Conservation (phyloP, 2,113 vertebrate genomes). For the Peromyscus californicus region DNA sequence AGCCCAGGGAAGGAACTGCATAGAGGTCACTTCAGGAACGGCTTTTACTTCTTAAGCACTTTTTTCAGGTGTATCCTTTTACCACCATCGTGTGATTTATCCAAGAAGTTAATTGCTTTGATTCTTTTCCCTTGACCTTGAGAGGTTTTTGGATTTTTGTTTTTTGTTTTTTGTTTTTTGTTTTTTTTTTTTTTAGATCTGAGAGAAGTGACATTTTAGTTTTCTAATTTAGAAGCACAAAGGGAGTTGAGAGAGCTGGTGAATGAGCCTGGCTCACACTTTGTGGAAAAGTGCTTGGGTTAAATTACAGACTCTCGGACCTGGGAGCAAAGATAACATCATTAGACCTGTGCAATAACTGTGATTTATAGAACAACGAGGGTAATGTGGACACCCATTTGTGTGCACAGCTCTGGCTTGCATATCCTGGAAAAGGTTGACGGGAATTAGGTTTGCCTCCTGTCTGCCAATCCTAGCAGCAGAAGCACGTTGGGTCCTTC, state of each 20-base stretch:
- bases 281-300: slow-evolving; percentile 35
- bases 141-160: slow-evolving; percentile 15
- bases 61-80: slow-evolving; percentile 39
- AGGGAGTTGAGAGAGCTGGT: slow-evolving; percentile 70
- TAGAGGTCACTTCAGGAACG: background rate
- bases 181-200: slow-evolving; percentile 64
- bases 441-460: background rate
- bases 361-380: slow-evolving; percentile 72
- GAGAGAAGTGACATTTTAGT: slow-evolving; percentile 78
- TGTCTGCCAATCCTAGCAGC: background rate
- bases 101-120: slow-evolving; percentile 84
- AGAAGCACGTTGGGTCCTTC: background rate
- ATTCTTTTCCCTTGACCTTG: slow-evolving; percentile 83
- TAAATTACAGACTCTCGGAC: slow-evolving; percentile 79
- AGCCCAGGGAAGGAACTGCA: background rate
- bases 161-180: slow-evolving; percentile 51
- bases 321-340: slow-evolving; percentile 82
- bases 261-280: slow-evolving; percentile 61
- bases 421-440: background rate
- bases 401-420: background rate
- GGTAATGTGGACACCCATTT: background rate
- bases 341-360: slow-evolving; percentile 73
- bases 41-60: slow-evolving; percentile 65
- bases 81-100: slow-evolving; percentile 49
- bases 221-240: slow-evolving; percentile 88